Percentiles rank a stretch among this genome's conserved stretches.
phyloP scores from a whole-genome alignment of 2,888 invertebrate species.

The Cephus spinipes region DNA sequence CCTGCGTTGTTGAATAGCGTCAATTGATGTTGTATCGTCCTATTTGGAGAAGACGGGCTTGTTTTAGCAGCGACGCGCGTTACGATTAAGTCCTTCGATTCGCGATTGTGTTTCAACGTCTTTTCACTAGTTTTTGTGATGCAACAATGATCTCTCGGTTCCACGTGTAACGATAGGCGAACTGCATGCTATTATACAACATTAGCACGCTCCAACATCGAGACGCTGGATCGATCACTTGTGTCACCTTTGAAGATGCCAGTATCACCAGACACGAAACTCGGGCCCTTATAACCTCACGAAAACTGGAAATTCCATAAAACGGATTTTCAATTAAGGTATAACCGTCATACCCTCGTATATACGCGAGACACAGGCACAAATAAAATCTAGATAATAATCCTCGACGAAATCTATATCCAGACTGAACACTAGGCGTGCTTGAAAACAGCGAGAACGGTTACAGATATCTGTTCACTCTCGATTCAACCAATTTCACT shows the following conservation, averaged over 20 bases:
- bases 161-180: constrained; percentile 92
- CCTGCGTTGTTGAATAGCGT: neutral
- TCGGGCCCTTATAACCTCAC: neutral
- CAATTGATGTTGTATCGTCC: neutral
- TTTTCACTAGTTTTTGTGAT: constrained; percentile 92
- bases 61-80: neutral
- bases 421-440: neutral
- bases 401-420: neutral
- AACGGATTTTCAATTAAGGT: neutral
- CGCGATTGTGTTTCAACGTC: constrained; percentile 77
- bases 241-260: constrained; percentile 48
- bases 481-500: neutral
- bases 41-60: neutral
- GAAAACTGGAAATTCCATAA: neutral
- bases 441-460: neutral
- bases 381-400: neutral
- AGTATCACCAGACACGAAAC: constrained; percentile 40
- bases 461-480: neutral
- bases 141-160: constrained; percentile 93
- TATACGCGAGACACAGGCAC: neutral
- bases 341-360: neutral
- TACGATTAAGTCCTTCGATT: neutral
- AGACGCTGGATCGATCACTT: constrained; percentile 52
- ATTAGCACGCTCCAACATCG: constrained; percentile 66
- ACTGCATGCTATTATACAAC: constrained; percentile 73